These are phyloP conservation scores for Gallinago nigripennis DNA, from an alignment of 2,797 vertebrate genomes.

Conservation along the genomic window DNA sequence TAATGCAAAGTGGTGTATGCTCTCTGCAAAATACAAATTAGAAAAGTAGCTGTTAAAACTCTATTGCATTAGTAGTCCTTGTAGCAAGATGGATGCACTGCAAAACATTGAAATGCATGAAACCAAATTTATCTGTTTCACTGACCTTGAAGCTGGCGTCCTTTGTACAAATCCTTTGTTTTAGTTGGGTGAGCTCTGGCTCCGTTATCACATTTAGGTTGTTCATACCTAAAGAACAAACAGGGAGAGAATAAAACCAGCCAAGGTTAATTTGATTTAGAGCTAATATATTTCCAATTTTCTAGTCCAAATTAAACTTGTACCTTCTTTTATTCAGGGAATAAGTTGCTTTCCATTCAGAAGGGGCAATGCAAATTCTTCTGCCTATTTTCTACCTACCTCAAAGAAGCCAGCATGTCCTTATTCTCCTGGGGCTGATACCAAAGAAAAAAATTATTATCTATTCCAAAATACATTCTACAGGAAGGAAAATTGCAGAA, in stretches of 20 bases:
- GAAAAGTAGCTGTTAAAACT: background rate
- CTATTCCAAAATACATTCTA: background rate
- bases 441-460: background rate
- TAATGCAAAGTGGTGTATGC: background rate
- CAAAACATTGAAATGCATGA: background rate
- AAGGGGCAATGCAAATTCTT: background rate
- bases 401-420: background rate
- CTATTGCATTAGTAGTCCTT: background rate
- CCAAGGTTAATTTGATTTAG: background rate
- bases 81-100: background rate
- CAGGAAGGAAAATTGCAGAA: background rate
- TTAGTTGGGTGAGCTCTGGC: conserved; percentile 91
- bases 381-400: background rate
- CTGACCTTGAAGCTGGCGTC: conserved; percentile 93
- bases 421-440: background rate
- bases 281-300: background rate
- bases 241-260: background rate
- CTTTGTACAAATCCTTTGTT: conserved; percentile 89
- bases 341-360: background rate
- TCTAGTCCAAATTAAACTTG: background rate
- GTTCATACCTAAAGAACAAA: conserved; percentile 85
- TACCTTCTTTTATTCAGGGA: background rate
- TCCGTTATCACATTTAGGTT: conserved; percentile 92
- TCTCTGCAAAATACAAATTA: background rate
- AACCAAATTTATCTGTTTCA: background rate